phyloP scores from a whole-genome alignment of 2,797 vertebrate genomes.

The Trematomus bernacchii region DNA sequence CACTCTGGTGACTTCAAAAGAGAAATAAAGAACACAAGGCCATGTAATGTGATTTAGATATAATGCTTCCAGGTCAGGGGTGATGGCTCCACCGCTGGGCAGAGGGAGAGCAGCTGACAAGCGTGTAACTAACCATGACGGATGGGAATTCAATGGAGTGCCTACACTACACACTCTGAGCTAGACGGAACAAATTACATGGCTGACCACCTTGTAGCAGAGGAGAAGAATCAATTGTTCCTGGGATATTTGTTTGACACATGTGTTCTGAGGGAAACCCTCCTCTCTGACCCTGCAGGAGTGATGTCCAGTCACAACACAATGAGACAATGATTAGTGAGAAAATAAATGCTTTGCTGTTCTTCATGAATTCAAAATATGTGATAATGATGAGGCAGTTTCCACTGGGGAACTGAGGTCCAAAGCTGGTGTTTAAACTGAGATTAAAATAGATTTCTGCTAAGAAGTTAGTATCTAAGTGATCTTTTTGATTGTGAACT shows the following conservation, averaged over 20 bases:
- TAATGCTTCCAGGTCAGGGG: slow-evolving; percentile 88
- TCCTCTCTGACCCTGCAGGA: slow-evolving; percentile 24
- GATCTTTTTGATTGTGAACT: background rate
- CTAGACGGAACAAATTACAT: slow-evolving; percentile 73
- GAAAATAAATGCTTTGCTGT: slow-evolving; percentile 4
- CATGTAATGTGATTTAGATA: slow-evolving; percentile 88
- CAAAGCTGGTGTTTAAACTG: background rate
- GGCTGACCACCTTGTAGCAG: slow-evolving; percentile 68
- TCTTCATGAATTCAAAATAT: slow-evolving; percentile 18
- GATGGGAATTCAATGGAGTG: slow-evolving; percentile 87
- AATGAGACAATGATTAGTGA: slow-evolving; percentile 55
- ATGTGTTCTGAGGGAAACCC: slow-evolving; percentile 41
- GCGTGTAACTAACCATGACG: slow-evolving; percentile 88
- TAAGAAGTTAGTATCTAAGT: background rate
- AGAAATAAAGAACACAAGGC: slow-evolving; percentile 79
- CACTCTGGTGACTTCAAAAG: slow-evolving; percentile 83
- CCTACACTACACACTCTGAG: slow-evolving; percentile 71
- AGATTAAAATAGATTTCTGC: background rate
- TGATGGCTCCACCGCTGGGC: slow-evolving; percentile 82
- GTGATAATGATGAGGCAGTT: slow-evolving; percentile 9
- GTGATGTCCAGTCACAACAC: slow-evolving; percentile 34
- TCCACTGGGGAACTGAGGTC: background rate
- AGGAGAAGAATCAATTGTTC: slow-evolving; percentile 56
- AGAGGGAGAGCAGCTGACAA: slow-evolving; percentile 85
- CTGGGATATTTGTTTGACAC: slow-evolving; percentile 53